Evolutionary conservation across 1,140 invertebrate genomes (phyloP).

Genomic region (Cydia splendana): DNA sequence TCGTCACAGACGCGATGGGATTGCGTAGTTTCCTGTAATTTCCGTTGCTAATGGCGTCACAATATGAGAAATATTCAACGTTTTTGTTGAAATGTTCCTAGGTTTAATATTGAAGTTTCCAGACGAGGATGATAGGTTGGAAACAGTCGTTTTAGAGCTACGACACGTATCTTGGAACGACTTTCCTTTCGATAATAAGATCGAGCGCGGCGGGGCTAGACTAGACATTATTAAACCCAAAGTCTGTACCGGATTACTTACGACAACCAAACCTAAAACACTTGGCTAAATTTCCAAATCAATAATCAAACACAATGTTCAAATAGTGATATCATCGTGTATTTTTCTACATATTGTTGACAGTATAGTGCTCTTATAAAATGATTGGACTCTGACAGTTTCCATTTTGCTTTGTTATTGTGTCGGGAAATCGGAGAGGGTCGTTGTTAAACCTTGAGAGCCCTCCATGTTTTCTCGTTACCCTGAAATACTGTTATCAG

Average conservation of each 20-base stretch:
- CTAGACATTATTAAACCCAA: slow-evolving; percentile 1
- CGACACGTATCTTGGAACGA: slow-evolving; percentile 55
- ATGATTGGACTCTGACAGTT: slow-evolving; percentile 7
- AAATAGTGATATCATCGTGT: background rate
- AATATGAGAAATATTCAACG: slow-evolving; percentile 3
- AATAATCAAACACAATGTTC: background rate
- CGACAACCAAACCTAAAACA: background rate
- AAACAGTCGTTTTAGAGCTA: slow-evolving; percentile 47
- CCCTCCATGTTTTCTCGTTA: slow-evolving; percentile 47
- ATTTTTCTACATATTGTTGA: background rate
- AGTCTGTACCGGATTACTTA: background rate
- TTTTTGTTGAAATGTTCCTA: slow-evolving; percentile 4
- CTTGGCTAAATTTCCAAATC: too few species aligned
- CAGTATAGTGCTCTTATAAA: background rate
- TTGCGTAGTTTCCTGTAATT: slow-evolving; percentile 27
- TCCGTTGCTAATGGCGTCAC: background rate
- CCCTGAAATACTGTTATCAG: slow-evolving; percentile 32
- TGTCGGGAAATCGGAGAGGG: slow-evolving; percentile 38
- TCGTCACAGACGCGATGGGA: background rate
- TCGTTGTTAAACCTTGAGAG: slow-evolving; percentile 55
- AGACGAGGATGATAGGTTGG: slow-evolving; percentile 10
- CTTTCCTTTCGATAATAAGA: slow-evolving; percentile 54
- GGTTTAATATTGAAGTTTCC: slow-evolving; percentile 12
- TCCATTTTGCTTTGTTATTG: slow-evolving; percentile 18
- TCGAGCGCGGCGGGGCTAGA: slow-evolving; percentile 36